A percentile compares a stretch with the other conserved stretches of the same genome.
Conservation (phyloP, 53 echinoderm and acorn worm species). For the Henricia sp. region DNA sequence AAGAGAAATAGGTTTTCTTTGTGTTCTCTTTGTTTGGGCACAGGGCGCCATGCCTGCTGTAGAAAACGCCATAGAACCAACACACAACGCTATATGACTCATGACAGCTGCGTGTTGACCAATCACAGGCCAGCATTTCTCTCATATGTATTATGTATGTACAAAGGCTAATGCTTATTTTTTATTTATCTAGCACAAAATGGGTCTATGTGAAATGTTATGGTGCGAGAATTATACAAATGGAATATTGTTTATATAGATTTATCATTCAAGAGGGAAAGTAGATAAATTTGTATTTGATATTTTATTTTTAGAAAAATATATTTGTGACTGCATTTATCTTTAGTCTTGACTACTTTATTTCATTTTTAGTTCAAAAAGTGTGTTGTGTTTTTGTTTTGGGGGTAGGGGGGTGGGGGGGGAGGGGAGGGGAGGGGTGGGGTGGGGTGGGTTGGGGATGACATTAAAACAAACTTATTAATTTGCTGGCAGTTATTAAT, state of each 20-base stretch:
- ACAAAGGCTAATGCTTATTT: slow-evolving; percentile 44
- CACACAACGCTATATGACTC: slow-evolving; percentile 66
- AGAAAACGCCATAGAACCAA: slow-evolving; percentile 60
- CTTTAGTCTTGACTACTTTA: no score
- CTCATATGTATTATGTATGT: slow-evolving; percentile 53
- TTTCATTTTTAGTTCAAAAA: no score
- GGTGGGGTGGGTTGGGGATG: no score
- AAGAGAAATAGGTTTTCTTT: slow-evolving; percentile 86
- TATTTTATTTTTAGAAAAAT: no score
- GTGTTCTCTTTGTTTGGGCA: slow-evolving; percentile 92
- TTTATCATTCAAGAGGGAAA: no score
- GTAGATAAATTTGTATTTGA: no score
- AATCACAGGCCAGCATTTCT: slow-evolving; percentile 35
- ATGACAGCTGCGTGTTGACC: slow-evolving; percentile 58
- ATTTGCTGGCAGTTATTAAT: no score
- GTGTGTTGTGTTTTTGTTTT: no score
- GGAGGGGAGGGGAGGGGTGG: no score
- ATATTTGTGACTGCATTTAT: no score
- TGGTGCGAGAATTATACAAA: neutral
- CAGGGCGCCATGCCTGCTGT: slow-evolving; percentile 65
- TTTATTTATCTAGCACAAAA: slow-evolving; percentile 18
- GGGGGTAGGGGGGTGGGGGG: no score
- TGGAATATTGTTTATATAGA: neutral
- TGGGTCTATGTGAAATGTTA: neutral
- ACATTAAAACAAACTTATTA: no score